A percentile compares a stretch with the other conserved stretches of the same genome.
Conservation (phyloP, 2,888 invertebrate species). For the Limnephilus auricula region DNA sequence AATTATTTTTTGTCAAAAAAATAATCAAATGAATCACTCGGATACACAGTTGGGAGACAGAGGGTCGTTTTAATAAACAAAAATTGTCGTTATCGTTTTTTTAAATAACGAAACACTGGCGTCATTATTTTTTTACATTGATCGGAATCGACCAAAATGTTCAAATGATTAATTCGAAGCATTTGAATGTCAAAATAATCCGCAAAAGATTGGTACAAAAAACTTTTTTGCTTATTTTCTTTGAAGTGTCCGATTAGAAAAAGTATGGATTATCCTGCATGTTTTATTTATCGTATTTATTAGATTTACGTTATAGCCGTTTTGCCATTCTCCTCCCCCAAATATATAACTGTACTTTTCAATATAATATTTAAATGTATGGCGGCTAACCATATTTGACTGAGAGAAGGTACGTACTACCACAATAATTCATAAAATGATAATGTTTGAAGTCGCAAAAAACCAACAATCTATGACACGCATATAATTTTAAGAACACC, state of each 20-base stretch:
- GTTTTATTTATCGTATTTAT: background rate
- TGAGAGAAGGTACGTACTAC: background rate
- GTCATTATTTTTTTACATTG: background rate
- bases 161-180: background rate
- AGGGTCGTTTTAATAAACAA: background rate
- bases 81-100: background rate
- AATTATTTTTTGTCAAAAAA: background rate
- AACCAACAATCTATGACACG: background rate
- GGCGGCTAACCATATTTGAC: background rate
- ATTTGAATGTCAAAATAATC: background rate
- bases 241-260: background rate
- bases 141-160: background rate
- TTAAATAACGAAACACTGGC: background rate
- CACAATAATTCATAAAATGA: background rate
- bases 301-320: background rate
- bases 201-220: background rate
- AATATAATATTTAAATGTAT: background rate
- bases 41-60: background rate
- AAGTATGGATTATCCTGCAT: background rate
- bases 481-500: background rate
- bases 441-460: background rate
- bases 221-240: background rate
- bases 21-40: background rate
- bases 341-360: background rate
- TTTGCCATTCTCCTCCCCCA: background rate